phyloP scores from a whole-genome alignment of 2,888 invertebrate genomes.

The Tryphoninae sp. region DNA sequence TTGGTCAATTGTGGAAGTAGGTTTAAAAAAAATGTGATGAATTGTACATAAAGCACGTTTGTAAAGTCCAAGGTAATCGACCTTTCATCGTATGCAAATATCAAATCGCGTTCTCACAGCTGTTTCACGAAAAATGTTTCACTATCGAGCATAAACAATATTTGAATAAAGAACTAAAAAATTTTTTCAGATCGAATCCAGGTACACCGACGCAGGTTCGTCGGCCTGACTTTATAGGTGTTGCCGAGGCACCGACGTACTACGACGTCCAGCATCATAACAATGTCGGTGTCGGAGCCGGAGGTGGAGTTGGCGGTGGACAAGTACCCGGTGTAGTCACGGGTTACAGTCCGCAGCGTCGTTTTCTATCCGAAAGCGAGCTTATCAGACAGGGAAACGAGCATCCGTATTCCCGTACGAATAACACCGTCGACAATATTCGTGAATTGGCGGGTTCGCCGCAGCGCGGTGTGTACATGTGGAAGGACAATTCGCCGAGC shows the following conservation, averaged over 20 bases:
- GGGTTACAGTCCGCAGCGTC: conserved; percentile 80
- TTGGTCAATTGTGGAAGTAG: too few species aligned
- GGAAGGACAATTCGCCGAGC: conserved; percentile 90
- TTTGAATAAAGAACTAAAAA: conserved; percentile 8
- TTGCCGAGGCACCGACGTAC: conserved; percentile 80
- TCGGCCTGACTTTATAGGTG: conserved; percentile 93
- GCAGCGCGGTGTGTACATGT: conserved; percentile 90
- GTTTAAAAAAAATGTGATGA: too few species aligned
- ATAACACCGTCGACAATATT: conserved; percentile 92
- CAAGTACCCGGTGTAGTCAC: conserved; percentile 73
- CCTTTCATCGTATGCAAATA: too few species aligned
- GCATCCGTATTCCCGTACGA: conserved; percentile 86
- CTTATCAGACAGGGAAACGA: conserved; percentile 76
- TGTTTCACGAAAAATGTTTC: not conserved
- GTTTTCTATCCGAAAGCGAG: conserved; percentile 91
- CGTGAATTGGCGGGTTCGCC: conserved; percentile 94
- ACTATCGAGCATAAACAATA: not conserved
- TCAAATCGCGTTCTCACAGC: too few species aligned
- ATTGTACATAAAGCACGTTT: too few species aligned
- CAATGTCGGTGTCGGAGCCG: conserved; percentile 60
- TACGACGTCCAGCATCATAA: conserved; percentile 79
- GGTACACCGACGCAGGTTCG: conserved; percentile 95
- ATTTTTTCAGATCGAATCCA: conserved; percentile 90
- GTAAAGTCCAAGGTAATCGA: too few species aligned
- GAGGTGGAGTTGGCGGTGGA: conserved; percentile 70